Base-by-base conservation (phyloP, 1,140 invertebrate species). In the Nixonia krombeini region DNA sequence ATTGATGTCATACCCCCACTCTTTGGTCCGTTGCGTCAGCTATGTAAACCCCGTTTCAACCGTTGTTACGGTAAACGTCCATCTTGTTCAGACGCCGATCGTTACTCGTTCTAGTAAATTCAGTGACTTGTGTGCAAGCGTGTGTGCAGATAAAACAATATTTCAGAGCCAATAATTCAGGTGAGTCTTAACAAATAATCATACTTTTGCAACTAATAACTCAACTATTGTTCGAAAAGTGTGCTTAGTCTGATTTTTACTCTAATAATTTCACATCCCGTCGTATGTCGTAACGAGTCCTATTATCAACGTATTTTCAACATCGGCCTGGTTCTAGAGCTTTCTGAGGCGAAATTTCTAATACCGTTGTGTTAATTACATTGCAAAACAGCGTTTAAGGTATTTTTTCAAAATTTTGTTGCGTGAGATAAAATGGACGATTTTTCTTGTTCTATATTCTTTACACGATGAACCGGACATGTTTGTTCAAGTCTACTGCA, bases 21-120 rank as follows among this genome's bases (percentile, higher is more conserved):
- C 25, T 26, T 9, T 26, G 25, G 4, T 26, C 44, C n/a, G n/a
- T n/a, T n/a, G n/a, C n/a, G n/a, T 33, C 49, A 8, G 28, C 23
- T 10, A 23, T 52, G 73, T 40, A 62, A 65, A 52, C 64, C 73
- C 71, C 73, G 50, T 61, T 70, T 75, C 65, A 68, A 76, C 74
- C 73, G 71, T 75, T 69, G 51, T 53, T 50, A 61, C 35, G 25
- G 21, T 44, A 35, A 58, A 44, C n/a, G n/a, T n/a, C 53, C 72
- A 50, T 71, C 45, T 64, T 50, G 25, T 53, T 53, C 51, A 47
- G 61, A 73, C 74, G 67, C 66, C 49, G 63, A 68, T 73, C 65
- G 64, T 68, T 76, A 68, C 29, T 65, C 57, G 40, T 66, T 69
- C 33, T 38, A 63, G 53, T 38, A 40, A 16, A 25, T 45, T 50